These are phyloP conservation scores for Tetanocera ferruginea DNA, from an alignment of 2,888 invertebrate genomes.

Conservation along the genomic window DNA sequence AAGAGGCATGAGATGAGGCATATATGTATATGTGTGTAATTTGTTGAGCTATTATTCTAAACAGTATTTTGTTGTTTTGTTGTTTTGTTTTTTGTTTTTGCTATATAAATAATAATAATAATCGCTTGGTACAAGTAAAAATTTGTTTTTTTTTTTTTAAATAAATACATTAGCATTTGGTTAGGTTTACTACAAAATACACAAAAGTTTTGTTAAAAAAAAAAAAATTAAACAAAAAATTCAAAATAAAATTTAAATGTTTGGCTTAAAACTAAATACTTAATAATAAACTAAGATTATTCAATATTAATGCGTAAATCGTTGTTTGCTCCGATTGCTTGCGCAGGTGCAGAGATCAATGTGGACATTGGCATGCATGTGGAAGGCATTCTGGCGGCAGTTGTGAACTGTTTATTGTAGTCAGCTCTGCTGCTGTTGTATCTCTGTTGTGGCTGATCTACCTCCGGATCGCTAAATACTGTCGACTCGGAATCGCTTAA, in stretches of 20 bases:
- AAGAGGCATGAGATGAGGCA: conserved; percentile 13
- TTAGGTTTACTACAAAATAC: neutral
- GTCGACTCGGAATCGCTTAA: conserved; percentile 62
- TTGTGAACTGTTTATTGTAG: conserved; percentile 24
- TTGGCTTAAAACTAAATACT: neutral
- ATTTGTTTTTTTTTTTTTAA: neutral
- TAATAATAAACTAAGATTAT: neutral
- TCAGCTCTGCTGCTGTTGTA: conserved; percentile 2
- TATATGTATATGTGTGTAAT: neutral
- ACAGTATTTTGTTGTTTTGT: neutral
- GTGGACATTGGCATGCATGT: conserved; percentile 11
- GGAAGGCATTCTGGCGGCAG: conserved; percentile 38
- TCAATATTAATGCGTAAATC: conserved; percentile 37
- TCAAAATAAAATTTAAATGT: neutral
- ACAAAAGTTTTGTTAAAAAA: conserved; percentile 1
- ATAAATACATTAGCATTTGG: conserved; percentile 15
- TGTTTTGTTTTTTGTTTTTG: neutral
- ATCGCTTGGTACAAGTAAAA: neutral
- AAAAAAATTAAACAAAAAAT: conserved; percentile 4
- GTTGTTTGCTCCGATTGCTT: neutral
- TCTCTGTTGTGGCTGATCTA: conserved; percentile 27
- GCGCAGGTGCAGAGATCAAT: neutral
- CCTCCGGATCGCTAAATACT: conserved; percentile 50
- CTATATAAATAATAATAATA: neutral
- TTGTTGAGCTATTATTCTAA: neutral